Evolutionary conservation across 2,888 invertebrate species (phyloP).

Genomic region (Dusona sp.): DNA sequence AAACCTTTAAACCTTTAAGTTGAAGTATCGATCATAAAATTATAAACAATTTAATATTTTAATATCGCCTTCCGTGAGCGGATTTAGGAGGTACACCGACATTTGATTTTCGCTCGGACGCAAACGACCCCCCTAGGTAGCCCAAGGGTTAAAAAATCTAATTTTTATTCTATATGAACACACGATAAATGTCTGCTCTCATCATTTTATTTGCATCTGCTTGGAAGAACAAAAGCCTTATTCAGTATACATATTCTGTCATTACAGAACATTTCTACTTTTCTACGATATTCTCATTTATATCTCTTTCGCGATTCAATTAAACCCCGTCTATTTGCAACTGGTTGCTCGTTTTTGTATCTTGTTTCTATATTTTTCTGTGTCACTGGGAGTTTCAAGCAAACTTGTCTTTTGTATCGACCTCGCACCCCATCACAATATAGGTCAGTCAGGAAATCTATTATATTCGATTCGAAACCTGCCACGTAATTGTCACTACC

Average conservation of each 20-base stretch:
- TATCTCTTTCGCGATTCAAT: constrained; percentile 2
- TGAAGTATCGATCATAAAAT: no score
- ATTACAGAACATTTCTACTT: neutral
- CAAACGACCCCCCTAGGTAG: no score
- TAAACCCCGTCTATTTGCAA: neutral
- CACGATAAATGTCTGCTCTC: neutral
- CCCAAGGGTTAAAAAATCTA: neutral
- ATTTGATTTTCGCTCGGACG: no score
- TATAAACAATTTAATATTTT: no score
- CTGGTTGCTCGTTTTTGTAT: neutral
- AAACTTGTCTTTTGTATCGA: constrained; percentile 23
- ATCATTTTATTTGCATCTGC: neutral
- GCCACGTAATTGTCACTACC: constrained; percentile 21
- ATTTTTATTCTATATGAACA: neutral
- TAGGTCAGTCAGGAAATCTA: constrained; percentile 28
- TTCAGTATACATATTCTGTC: constrained; percentile 1
- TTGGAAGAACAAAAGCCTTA: neutral
- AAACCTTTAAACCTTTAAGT: no score
- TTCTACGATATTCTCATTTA: constrained; percentile 8
- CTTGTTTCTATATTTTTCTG: constrained; percentile 18
- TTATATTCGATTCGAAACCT: constrained; percentile 21
- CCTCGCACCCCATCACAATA: constrained; percentile 8
- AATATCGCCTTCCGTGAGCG: no score
- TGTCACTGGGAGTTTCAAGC: neutral
- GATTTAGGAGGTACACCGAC: no score